These are phyloP conservation scores for Helicoverpa zea DNA, from an alignment of 1,140 invertebrate genomes.

Conservation along the genomic window DNA sequence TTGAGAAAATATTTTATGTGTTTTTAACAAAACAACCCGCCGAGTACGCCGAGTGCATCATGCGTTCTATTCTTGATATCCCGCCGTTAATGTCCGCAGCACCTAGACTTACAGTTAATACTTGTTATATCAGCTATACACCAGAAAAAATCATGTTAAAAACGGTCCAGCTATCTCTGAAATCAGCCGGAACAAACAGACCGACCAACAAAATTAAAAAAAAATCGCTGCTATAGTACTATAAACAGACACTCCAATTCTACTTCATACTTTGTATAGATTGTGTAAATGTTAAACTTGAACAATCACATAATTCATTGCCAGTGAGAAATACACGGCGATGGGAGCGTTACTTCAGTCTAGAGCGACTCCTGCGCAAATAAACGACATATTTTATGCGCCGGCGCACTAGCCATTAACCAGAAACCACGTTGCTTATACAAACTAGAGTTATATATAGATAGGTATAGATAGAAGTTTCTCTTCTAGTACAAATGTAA, in stretches of 20 bases:
- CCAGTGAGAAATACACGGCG: conserved; percentile 21
- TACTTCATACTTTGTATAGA: too few species aligned
- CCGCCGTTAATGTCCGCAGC: too few species aligned
- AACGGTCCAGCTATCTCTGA: too few species aligned
- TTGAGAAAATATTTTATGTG: too few species aligned
- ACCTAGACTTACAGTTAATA: too few species aligned
- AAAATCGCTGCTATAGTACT: background rate
- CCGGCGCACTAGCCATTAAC: conserved; percentile 29
- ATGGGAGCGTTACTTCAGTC: conserved; percentile 9
- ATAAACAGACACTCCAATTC: background rate
- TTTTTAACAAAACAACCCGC: too few species aligned
- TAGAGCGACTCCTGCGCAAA: conserved; percentile 18
- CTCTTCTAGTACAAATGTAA: conserved; percentile 10
- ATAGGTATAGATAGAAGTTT: conserved; percentile 2
- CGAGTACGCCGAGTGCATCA: too few species aligned
- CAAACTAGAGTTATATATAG: background rate
- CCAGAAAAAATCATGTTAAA: too few species aligned
- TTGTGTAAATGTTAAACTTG: background rate
- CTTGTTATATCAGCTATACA: too few species aligned
- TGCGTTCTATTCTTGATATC: too few species aligned
- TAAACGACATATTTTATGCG: conserved; percentile 38
- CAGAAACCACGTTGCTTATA: conserved; percentile 14
- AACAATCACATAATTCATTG: conserved; percentile 10
- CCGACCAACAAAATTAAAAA: too few species aligned
- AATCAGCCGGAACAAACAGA: too few species aligned